phyloP scores from a whole-genome alignment of 2,113 vertebrate species.

The Eulemur rufifrons region DNA sequence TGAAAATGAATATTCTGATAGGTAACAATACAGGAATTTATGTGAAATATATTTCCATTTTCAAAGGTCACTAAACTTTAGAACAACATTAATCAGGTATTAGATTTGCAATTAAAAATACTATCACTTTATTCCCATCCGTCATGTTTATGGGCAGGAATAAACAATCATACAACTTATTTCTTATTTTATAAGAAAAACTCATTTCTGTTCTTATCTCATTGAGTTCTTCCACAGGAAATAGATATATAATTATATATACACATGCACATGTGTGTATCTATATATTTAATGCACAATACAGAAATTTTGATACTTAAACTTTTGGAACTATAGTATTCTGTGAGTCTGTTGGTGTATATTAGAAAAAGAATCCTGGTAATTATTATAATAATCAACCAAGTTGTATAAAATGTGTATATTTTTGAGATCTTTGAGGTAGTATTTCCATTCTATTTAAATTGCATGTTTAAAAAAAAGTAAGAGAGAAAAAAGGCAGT shows the following conservation, averaged over 20 bases:
- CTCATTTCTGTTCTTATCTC: neutral
- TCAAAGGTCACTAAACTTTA: constrained; percentile 48
- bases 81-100: constrained; percentile 58
- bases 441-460: neutral
- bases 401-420: neutral
- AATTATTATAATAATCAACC: neutral
- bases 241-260: neutral
- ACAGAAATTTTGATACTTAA: neutral
- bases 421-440: neutral
- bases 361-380: neutral
- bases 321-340: neutral
- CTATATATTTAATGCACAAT: neutral
- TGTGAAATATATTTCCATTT: constrained; percentile 35
- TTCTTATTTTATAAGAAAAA: neutral
- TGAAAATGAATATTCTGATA: constrained; percentile 4
- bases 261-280: neutral
- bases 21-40: neutral
- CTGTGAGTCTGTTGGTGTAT: neutral
- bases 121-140: constrained; percentile 46
- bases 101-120: constrained; percentile 38
- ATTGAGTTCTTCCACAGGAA: neutral
- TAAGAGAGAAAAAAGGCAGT: neutral
- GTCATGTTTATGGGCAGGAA: neutral
- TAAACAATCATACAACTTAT: constrained; percentile 37
- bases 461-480: neutral